Base-by-base conservation (phyloP, 2,113 vertebrate species). In the Dinomys branickii region DNA sequence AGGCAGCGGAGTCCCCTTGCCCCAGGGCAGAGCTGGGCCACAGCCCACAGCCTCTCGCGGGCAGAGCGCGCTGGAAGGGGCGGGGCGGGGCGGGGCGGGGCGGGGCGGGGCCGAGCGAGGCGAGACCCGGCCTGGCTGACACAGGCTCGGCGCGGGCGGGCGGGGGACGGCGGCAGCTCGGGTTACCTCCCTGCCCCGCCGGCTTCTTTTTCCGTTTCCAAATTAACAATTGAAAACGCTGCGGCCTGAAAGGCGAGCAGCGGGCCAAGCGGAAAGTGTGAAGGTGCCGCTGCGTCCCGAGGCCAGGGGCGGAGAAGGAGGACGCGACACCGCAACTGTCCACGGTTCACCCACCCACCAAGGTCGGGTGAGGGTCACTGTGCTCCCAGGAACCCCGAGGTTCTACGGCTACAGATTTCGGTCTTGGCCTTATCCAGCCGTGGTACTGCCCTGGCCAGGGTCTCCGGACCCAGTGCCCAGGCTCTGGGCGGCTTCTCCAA, bases 261-360 rank as follows among this genome's bases (percentile, higher is more conserved):
- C 96, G 98, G 97, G 98, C 98, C 98, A 98, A 98, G 97, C 97
- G 98, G 98, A 98, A 98, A 98, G 98, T 98, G 98, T 98, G 97
- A 98, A 98, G 97, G 96, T 96, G 97, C 96, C 89, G 96, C 96
- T 22, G 94, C 97, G 91, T 91, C 95, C 95, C 73, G 44, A 91
- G 85, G 85, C 80, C 63, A 3, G 84, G 92, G 96, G 12, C 81
- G 28, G 63, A 88, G 94, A 86, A 38, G 14, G 86, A 91, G 94
- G 59, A 93, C 75, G 65, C 63, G 17, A 96, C 88, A 83, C 92
- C 89, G 85, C 9, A 33, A 88, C 75, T 14, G 26, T 17, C 92
- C 0, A 2, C 38, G n/a, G 5, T 58, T 89, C 12, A n/a, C 61
- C 94, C 95, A 93, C 90, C 94, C 84, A n/a, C 30, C 28, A 52